Evolutionary conservation across 2,113 vertebrate species (phyloP), one percentile per base, ranked within the genome.

Genomic region (Campylorhamphus procurvoides): DNA sequence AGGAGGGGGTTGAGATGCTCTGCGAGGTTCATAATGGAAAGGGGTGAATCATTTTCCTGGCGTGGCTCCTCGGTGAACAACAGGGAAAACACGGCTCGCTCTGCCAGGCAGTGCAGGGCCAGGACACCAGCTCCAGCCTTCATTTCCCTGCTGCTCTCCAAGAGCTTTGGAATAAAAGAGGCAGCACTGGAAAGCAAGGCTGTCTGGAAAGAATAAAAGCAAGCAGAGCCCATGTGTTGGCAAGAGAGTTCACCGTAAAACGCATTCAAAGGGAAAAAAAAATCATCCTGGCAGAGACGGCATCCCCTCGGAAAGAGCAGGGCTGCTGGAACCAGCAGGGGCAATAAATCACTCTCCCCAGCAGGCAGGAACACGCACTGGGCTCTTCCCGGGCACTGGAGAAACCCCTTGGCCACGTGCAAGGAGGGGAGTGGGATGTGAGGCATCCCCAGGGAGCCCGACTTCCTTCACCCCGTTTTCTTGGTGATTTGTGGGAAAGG

Each of bases 131-230:
- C 92, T 90, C 73, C 75, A 84, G 90, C 73, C 92, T 88, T 89
- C 71, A 2, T 42, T 87, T 95, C 91, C 90, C 78, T 1, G 20
- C 68, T 81, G 89, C 89, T 96, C 79, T 83, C 77, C 52, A 72
- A 85, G 50, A 86, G 60, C 52, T 83, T 96, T 14, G 52, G 33
- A 96, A 96, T 95, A 75, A 81, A 91, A 94, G 90, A 97, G 94
- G 92, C 69, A 89, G 60, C 28, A 18, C 90, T 84, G 47, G 96
- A 95, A 84, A 97, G 88, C 79, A 87, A 73, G 0, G 9, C 74
- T 93, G 92, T 81, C 93, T 95, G 89, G 60, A 93, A 97, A 72
- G 83, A 96, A 97, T 93, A 94, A 96, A 97, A 90, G 91, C 90
- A 83, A 89, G 81, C 44, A 7, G 94, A 95, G 80, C 71, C 82